Percentiles rank a stretch among this genome's conserved stretches.
phyloP scores from a whole-genome alignment of 2,888 invertebrate species.

The Leptinotarsa juncta region DNA sequence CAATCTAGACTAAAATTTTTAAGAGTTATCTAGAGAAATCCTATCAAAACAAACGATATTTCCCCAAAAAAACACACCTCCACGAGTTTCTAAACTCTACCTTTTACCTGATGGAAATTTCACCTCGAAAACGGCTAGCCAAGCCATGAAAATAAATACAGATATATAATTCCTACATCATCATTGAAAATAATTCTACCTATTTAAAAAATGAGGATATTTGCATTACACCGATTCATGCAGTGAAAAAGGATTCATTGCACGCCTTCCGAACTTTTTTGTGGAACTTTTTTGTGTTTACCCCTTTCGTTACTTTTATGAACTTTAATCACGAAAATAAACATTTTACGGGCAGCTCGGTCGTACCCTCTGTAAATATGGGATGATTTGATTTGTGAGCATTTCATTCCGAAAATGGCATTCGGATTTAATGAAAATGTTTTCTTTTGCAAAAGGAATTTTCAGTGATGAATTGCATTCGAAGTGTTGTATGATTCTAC shows the following conservation, averaged over 20 bases:
- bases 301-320: conserved; percentile 15
- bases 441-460: neutral
- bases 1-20: too few species aligned
- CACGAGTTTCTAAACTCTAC: neutral
- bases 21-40: neutral
- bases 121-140: neutral
- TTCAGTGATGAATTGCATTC: too few species aligned
- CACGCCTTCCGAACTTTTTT: neutral
- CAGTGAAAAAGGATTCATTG: neutral
- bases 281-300: neutral
- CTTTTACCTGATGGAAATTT: conserved; percentile 5
- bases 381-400: conserved; percentile 17
- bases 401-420: neutral
- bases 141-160: conserved; percentile 1
- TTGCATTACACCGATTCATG: conserved; percentile 12
- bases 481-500: too few species aligned
- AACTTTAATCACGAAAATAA: conserved; percentile 19
- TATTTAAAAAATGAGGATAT: neutral
- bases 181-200: conserved; percentile 19
- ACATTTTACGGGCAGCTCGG: conserved; percentile 9
- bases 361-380: conserved; percentile 13
- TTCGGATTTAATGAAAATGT: neutral
- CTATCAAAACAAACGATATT: neutral
- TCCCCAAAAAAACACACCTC: neutral
- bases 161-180: neutral